Evolutionary conservation across 2,888 invertebrate species (phyloP), one percentile per base, ranked within the genome.

Genomic region (Congeria kusceri): DNA sequence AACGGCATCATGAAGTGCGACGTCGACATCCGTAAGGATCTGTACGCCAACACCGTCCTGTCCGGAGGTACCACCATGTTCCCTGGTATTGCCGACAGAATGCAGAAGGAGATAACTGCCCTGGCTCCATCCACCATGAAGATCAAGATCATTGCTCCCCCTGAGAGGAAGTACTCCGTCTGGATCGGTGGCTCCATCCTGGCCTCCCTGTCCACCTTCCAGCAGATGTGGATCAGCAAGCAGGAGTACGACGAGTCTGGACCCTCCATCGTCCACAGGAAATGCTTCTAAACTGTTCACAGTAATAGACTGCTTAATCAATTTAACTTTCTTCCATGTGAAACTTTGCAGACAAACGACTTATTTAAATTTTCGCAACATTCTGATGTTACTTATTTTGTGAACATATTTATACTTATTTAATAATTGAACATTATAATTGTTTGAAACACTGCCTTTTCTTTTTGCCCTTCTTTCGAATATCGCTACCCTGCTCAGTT

Each of bases 21-120:
- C 69, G 91, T 92, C 63, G 92, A 92, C 79, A 92, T 92, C 87
- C 86, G 92, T 80, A 92, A 92, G 84, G 92, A 92, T 86, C 86
- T 92, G 84, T 92, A 92, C 81, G 91, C 92, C 84, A 92, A 92
- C 87, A 93, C 96, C 89, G 97, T 97, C 94, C 95, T 97, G 91
- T 97, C 97, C 87, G 97, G 97, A 87, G 98, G 98, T 92, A 97
- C 97, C 95, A 98, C 98, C 94, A 98, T 98, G 98, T 98, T 97
- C 95, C 98, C 98, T 84, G 96, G 98, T 95, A 98, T 98, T 94
- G 98, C 98, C 90, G 98, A 98, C 95, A 96, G 98, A 91, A 98
- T 98, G 98, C 98, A 98, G 95, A 98, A 98, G 95, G 98, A 98
- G 95, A 97, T 98, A 95, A 97, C 97, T 84, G 96, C 97, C 76